Evolutionary conservation across 2,888 invertebrate species (phyloP).

Genomic region (Hydropsyche betteni): DNA sequence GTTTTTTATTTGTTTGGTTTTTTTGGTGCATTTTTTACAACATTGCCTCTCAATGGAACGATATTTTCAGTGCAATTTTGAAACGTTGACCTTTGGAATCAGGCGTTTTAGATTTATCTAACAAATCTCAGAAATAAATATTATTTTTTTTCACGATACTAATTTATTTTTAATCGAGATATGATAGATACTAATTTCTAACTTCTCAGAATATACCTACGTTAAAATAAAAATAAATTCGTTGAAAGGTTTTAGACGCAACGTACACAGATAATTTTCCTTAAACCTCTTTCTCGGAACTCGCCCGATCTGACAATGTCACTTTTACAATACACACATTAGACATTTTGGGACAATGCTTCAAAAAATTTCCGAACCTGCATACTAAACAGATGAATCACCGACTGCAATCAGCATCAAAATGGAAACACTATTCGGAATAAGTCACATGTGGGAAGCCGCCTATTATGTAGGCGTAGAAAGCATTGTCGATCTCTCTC

Average conservation of each 20-base stretch:
- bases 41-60: background rate
- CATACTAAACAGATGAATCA: background rate
- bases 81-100: background rate
- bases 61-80: slow-evolving; percentile 14
- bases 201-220: background rate
- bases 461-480: background rate
- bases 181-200: background rate
- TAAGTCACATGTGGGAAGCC: slow-evolving; percentile 2
- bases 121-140: background rate
- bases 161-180: background rate
- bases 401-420: background rate
- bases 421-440: background rate
- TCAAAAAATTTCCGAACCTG: too few species aligned
- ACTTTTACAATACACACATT: too few species aligned
- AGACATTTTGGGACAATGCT: too few species aligned
- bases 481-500: background rate
- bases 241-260: too few species aligned
- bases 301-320: too few species aligned
- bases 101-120: background rate
- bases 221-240: background rate
- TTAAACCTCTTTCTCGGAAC: too few species aligned
- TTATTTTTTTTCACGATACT: background rate
- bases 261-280: too few species aligned
- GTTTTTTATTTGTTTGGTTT: background rate
- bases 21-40: background rate